phyloP scores from a whole-genome alignment of 2,888 invertebrate species.

The Acrobasis suavella region DNA sequence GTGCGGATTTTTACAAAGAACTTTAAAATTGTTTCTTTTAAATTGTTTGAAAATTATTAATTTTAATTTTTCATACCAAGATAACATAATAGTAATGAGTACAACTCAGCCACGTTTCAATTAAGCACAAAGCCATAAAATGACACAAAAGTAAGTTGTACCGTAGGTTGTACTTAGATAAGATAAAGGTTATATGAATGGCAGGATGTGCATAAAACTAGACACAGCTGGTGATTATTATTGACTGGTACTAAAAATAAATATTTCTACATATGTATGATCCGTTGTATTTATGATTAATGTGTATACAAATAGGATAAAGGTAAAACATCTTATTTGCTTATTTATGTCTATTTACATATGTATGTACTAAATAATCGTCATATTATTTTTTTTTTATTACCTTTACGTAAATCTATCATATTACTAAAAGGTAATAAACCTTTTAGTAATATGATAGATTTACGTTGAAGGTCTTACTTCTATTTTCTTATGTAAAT shows the following conservation, averaged over 20 bases:
- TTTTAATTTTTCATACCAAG: too few species aligned
- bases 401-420: too few species aligned
- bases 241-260: not conserved
- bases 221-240: not conserved
- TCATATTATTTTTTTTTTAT: too few species aligned
- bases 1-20: too few species aligned
- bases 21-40: too few species aligned
- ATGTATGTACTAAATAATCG: not conserved
- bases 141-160: constrained; percentile 17
- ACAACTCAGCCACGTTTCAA: constrained; percentile 29
- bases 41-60: too few species aligned
- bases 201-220: not conserved
- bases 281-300: too few species aligned
- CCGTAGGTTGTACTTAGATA: constrained; percentile 19
- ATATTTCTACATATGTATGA: not conserved
- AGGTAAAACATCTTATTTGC: not conserved
- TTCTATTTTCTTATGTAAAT: too few species aligned
- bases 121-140: constrained; percentile 24
- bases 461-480: too few species aligned
- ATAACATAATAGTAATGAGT: not conserved
- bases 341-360: not conserved
- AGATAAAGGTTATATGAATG: constrained; percentile 23
- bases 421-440: too few species aligned
- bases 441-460: too few species aligned
- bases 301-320: too few species aligned